Evolutionary conservation across 2,888 invertebrate genomes (phyloP).

Genomic region (Synanthedon myopaeformis): DNA sequence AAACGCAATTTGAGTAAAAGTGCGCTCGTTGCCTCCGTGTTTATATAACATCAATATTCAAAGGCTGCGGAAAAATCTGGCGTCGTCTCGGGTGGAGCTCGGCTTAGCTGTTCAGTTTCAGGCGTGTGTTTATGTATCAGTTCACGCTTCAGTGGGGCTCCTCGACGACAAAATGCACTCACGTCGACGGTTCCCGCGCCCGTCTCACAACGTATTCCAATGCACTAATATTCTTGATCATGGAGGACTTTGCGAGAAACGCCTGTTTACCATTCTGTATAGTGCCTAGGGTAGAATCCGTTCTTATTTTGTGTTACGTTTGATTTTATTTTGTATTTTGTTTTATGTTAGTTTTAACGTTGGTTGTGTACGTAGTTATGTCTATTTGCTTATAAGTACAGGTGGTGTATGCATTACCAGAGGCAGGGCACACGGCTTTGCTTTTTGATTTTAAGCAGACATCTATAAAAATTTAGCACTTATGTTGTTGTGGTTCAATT

Average conservation of each 20-base stretch:
- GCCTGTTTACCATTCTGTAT: background rate
- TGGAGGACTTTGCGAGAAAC: constrained; percentile 14
- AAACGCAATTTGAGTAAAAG: background rate
- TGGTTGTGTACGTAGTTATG: too few relatives aligned
- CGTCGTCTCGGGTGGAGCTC: constrained; percentile 25
- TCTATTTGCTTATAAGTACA: too few relatives aligned
- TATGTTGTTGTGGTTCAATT: too few relatives aligned
- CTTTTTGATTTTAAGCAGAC: too few relatives aligned
- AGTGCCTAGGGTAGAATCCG: too few relatives aligned
- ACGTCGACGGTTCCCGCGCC: constrained; percentile 36
- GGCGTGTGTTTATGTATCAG: constrained; percentile 46
- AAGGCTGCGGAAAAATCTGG: constrained; percentile 45
- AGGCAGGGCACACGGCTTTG: too few relatives aligned
- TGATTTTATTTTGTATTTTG: too few relatives aligned
- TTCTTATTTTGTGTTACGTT: too few relatives aligned
- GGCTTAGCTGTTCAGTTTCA: constrained; percentile 36
- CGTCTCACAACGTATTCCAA: constrained; percentile 43
- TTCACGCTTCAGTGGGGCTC: constrained; percentile 46
- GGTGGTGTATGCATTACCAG: too few relatives aligned
- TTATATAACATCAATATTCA: constrained; percentile 52
- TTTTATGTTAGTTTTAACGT: too few relatives aligned
- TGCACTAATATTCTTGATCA: constrained; percentile 55
- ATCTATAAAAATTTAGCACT: too few relatives aligned
- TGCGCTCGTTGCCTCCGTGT: constrained; percentile 11
- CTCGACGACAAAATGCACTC: constrained; percentile 66